Evolutionary conservation across 2,888 invertebrate species (phyloP).

Genomic region (Lasioglossum figueresi): DNA sequence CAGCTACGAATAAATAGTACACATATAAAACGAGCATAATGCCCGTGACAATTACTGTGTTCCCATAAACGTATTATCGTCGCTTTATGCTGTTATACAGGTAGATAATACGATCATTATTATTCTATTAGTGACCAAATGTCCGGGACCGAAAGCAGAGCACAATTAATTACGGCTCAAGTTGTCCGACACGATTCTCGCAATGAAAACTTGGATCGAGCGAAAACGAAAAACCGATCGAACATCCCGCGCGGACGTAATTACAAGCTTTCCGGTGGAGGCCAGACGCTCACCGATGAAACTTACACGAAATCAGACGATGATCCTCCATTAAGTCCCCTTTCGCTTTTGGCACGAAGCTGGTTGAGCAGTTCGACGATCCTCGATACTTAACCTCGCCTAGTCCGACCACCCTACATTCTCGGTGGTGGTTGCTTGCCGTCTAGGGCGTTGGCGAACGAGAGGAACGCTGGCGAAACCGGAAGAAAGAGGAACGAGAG

Average conservation of each 20-base stretch:
- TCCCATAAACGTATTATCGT: not conserved
- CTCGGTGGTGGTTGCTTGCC: slow-evolving; percentile 35
- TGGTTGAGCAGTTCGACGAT: slow-evolving; percentile 64
- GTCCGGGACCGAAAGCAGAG: not conserved
- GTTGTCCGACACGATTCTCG: not conserved
- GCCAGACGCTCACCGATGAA: slow-evolving; percentile 25
- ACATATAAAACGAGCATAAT: not conserved
- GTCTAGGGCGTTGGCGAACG: slow-evolving; percentile 56
- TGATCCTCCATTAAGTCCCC: slow-evolving; percentile 69
- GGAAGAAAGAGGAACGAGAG: not conserved
- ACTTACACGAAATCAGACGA: slow-evolving; percentile 65
- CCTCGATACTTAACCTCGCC: slow-evolving; percentile 66
- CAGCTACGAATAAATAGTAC: not conserved
- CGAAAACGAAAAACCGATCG: slow-evolving; percentile 6
- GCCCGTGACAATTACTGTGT: not conserved
- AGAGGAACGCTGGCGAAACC: slow-evolving; percentile 4
- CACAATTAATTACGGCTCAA: not conserved
- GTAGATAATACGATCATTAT: not conserved
- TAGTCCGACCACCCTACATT: slow-evolving; percentile 36
- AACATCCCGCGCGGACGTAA: slow-evolving; percentile 19
- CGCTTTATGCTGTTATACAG: not conserved
- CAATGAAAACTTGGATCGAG: slow-evolving; percentile 15
- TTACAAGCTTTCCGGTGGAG: slow-evolving; percentile 33
- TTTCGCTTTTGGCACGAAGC: slow-evolving; percentile 63
- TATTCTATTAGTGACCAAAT: not conserved